phyloP scores from a whole-genome alignment of 2,113 vertebrate species.

The Lates calcarifer region DNA sequence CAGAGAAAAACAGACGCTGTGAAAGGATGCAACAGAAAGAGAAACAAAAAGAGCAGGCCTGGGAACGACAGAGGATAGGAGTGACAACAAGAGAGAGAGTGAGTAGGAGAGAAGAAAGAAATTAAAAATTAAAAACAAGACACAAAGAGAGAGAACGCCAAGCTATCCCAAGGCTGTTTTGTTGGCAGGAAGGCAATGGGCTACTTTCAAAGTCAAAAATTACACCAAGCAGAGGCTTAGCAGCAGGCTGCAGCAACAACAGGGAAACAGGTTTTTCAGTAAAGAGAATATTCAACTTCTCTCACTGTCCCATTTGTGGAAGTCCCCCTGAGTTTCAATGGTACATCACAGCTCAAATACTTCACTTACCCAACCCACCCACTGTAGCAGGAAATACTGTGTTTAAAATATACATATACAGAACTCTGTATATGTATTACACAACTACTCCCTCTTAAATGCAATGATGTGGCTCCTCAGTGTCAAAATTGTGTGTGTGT shows the following conservation, averaged over 20 bases:
- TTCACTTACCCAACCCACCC: not conserved
- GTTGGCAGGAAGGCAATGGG: slow-evolving; percentile 71
- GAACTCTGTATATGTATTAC: not conserved
- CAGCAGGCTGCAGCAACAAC: slow-evolving; percentile 51
- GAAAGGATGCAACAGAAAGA: slow-evolving; percentile 37
- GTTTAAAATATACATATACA: not conserved
- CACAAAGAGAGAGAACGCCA: slow-evolving; percentile 55
- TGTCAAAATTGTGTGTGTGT: too few relatives aligned
- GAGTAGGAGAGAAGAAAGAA: slow-evolving; percentile 6
- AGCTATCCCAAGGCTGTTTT: slow-evolving; percentile 70
- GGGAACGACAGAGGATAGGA: slow-evolving; percentile 33
- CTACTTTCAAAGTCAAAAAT: slow-evolving; percentile 79
- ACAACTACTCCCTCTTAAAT: not conserved
- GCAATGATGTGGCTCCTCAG: not conserved
- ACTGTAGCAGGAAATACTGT: not conserved
- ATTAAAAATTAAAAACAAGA: slow-evolving; percentile 52
- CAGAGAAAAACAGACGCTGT: slow-evolving; percentile 35
- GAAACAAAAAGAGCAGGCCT: slow-evolving; percentile 39
- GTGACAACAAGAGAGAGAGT: slow-evolving; percentile 37
- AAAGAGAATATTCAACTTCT: not conserved
- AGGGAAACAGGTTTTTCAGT: not conserved
- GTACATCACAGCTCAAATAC: not conserved
- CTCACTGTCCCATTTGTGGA: not conserved
- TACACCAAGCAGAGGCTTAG: slow-evolving; percentile 70
- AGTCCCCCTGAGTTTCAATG: not conserved